Conservation (phyloP, 2,113 vertebrate species). For the Erythrocercus mccallii region DNA sequence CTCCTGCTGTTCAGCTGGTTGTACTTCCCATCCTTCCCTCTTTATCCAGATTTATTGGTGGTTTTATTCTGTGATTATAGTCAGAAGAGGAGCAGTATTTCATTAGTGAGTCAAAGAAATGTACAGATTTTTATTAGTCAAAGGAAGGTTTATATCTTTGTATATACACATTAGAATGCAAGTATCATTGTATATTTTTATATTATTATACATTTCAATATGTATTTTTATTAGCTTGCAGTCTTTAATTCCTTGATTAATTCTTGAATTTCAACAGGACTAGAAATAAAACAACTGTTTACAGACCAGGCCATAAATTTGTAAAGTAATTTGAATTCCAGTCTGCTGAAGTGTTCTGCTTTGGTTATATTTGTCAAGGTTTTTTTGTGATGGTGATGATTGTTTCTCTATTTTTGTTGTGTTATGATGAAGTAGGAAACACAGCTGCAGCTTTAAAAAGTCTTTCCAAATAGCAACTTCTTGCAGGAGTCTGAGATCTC, state of each 20-base stretch:
- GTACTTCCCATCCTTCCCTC: background rate
- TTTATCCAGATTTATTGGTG: conserved; percentile 23
- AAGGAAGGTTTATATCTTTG: background rate
- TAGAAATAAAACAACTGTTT: background rate
- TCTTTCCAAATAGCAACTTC: background rate
- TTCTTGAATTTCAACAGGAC: background rate
- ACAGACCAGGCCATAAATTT: background rate
- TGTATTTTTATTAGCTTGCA: background rate
- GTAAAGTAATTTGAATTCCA: background rate
- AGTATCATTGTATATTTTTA: background rate
- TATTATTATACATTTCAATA: background rate
- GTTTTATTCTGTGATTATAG: conserved; percentile 13
- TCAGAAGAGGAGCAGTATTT: background rate
- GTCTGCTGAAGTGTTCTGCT: background rate
- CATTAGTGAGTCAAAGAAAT: background rate
- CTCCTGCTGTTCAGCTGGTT: conserved; percentile 42
- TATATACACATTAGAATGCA: background rate
- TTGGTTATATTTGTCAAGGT: background rate
- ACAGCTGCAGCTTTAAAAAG: background rate
- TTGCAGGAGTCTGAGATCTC: background rate
- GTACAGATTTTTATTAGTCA: background rate
- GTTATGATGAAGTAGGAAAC: background rate
- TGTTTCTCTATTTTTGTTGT: background rate
- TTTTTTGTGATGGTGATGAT: background rate
- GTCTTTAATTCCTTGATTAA: background rate